Base-by-base conservation (phyloP, 2,888 invertebrate species). In the Pyrgus malvae region DNA sequence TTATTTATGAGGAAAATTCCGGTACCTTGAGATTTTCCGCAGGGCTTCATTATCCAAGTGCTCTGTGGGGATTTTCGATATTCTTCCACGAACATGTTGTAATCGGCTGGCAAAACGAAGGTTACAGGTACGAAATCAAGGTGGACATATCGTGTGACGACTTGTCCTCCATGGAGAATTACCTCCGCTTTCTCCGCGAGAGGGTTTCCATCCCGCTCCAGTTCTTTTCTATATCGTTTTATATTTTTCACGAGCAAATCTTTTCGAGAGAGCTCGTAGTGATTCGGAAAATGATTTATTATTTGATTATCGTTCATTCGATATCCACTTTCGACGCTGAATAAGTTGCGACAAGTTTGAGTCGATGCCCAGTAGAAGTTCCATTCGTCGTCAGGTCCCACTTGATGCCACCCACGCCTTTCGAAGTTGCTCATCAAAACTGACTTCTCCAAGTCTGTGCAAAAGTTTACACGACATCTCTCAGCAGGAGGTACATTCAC, bases 21-120 rank as follows among this genome's bases (percentile, higher is more conserved):
- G 2, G 95, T 94, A 0, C 97, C 96, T 75, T 96, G 96, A 0
- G 98, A 98, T 84, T 98, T 96, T 12, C 98, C 97, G 75, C 97
- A 97, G 0, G 98, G 98, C 80, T 98, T 98, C 95, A 98, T 97
- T 60, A 98, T 98, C 98, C 98, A 98, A 0, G 98, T 98, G 62
- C 96, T 96, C 69, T 96, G 96, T 0, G 98, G 98, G 50, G 96
- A 96, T 79, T 97, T 98, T 58, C 98, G 92, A 75, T 98, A 98
- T 72, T 98, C 98, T 75, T 98, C 98, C 0, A 98, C 98, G 80
- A 98, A 98, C 93, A 98, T 95, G 74, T 98, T 98, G 79, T 98
- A 98, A 81, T 98, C 98, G 31, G 97, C 96, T 2, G 98, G 98
- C 50, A 98, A 86, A 42, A 98, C 96, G 78, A 97, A 98, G 0